Base-by-base conservation (phyloP, 2,888 invertebrate genomes). In the Iphiclides podalirius region DNA sequence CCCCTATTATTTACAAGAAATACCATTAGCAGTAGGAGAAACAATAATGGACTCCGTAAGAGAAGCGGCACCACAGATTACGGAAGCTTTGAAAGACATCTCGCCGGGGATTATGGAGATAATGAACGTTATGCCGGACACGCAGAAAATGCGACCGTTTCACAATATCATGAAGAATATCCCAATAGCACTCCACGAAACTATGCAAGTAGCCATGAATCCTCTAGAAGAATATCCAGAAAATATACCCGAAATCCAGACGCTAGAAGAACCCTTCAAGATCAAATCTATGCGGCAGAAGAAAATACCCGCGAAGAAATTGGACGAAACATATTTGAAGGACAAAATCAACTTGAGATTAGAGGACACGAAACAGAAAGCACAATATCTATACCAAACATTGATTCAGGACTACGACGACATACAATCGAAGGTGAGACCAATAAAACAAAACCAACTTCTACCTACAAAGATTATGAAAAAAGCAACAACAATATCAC, bases 1-100 rank as follows among this genome's bases (percentile, higher is more conserved):
- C 63, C 88, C 87, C 1, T 79, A 87, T 48, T 87, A 87, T 66
- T 76, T 88, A 50, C 85, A 86, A 76, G 87, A 88, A 71, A 87
- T 88, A 61, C 88, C 88, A 16, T 60, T 86, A 61, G 86, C 87
- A 4, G 66, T 88, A 37, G 79, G 85, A 52, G 88, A 88, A 61
- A 83, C 86, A 0, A 83, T 88, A 52, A 74, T 85, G 75, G 83
- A 85, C 14, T 78, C 87, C 33, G 76, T 88, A 56, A 77, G 79
- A 61, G 87, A 84, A 70, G 79, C 81, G 12, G 83, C 87, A 1
- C 88, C 88, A 8, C 88, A 85, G 57, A 72, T 88, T 52, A 85
- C 88, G 23, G 82, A 74, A 65, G 80, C 88, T 1, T 57, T 88
- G 61, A 83, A 72, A 53, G 87, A 87, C 48, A 82, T 88, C 62